phyloP scores from a whole-genome alignment of 2,797 vertebrate species.

The Poecilia gillii region DNA sequence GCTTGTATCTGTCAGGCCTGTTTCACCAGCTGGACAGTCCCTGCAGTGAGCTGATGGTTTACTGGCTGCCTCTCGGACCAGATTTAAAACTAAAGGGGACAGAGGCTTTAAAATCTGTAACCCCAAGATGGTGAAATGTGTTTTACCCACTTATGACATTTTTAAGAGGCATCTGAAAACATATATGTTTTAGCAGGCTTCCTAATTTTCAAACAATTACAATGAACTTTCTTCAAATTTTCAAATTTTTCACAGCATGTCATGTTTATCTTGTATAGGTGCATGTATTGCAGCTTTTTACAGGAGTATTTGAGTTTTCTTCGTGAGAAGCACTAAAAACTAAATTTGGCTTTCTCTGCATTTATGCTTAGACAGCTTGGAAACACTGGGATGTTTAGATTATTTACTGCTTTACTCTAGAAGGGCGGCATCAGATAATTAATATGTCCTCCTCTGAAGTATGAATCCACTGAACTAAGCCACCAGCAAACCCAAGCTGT shows the following conservation, averaged over 20 bases:
- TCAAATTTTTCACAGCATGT: not conserved
- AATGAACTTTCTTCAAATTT: not conserved
- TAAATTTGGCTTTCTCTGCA: not conserved
- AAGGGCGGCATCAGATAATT: not conserved
- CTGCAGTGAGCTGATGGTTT: not conserved
- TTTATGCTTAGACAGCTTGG: not conserved
- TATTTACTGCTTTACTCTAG: not conserved
- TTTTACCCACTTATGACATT: not conserved
- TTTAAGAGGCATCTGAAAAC: not conserved
- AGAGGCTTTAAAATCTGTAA: not conserved
- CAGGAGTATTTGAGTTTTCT: not conserved
- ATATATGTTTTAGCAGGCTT: not conserved
- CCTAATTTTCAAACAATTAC: not conserved
- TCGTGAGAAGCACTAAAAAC: not conserved
- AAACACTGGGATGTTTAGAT: not conserved
- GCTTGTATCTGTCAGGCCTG: not conserved
- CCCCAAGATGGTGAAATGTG: not conserved
- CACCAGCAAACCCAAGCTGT: conserved; percentile 12
- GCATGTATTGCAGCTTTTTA: not conserved
- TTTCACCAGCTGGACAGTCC: not conserved
- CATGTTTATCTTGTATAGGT: not conserved
- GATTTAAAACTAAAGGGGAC: not conserved
- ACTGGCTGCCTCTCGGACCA: not conserved
- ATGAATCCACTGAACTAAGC: not conserved
- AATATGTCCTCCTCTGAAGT: not conserved